A percentile compares a stretch with the other conserved stretches of the same genome.
Evolutionary conservation across 2,113 vertebrate genomes (phyloP).

Genomic region (Spermophilus dauricus): DNA sequence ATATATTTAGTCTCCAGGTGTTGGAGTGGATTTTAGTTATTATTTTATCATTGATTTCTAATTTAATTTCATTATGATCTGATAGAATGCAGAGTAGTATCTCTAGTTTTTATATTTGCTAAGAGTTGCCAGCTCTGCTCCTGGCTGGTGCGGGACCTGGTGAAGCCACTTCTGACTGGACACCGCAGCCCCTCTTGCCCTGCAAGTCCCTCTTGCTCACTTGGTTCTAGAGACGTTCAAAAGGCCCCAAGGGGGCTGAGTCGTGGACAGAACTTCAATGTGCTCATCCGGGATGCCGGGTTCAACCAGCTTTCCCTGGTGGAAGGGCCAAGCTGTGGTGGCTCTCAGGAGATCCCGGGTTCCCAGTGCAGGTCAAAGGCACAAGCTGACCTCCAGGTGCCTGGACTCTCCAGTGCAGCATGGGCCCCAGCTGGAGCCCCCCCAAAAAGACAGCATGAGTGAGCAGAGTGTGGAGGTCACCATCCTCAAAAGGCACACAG

Average conservation of each 20-base stretch:
- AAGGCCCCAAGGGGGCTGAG: not conserved
- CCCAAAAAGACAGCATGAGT: no score
- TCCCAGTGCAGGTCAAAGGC: not conserved
- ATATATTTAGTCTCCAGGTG: no score
- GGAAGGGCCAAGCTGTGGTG: not conserved
- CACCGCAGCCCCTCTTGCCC: not conserved
- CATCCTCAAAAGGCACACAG: not conserved
- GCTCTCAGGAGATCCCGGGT: not conserved
- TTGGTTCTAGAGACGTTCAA: not conserved
- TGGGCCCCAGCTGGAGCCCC: not conserved
- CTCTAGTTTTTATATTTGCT: no score
- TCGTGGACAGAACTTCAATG: not conserved
- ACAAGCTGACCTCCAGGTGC: not conserved
- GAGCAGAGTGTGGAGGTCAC: not conserved
- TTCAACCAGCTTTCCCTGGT: not conserved
- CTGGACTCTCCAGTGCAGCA: not conserved
- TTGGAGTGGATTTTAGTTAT: no score
- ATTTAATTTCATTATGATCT: no score
- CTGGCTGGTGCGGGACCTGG: not conserved
- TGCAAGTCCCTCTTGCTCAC: no score
- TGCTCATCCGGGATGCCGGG: not conserved
- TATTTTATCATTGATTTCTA: no score
- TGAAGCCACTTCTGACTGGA: no score
- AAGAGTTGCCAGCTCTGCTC: not conserved
- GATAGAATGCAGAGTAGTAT: no score